Evolutionary conservation across 2,797 vertebrate genomes (phyloP).

Genomic region (Clarias pachynema): DNA sequence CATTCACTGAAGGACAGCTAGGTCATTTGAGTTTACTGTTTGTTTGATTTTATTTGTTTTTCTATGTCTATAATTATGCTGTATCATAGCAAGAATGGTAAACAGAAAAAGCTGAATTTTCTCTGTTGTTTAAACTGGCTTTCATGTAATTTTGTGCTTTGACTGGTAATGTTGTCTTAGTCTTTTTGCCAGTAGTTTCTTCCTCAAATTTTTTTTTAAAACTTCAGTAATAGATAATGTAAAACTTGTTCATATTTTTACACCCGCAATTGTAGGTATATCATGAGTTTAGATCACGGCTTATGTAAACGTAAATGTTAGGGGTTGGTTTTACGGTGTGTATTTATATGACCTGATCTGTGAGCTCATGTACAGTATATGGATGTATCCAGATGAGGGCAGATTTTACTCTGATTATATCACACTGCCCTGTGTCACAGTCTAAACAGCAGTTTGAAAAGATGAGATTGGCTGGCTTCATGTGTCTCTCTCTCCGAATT

Average conservation of each 20-base stretch:
- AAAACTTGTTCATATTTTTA: neutral
- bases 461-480: neutral
- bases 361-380: neutral
- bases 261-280: neutral
- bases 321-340: neutral
- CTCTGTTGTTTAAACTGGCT: neutral
- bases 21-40: neutral
- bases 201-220: neutral
- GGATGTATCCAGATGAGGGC: neutral
- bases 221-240: neutral
- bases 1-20: neutral
- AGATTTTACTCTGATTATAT: neutral
- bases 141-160: conserved; percentile 6
- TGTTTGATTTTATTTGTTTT: neutral
- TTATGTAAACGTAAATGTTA: neutral
- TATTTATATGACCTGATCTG: neutral
- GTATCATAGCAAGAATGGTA: neutral
- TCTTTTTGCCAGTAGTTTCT: neutral
- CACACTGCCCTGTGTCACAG: neutral
- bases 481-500: neutral
- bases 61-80: neutral
- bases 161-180: neutral
- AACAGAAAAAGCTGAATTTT: neutral
- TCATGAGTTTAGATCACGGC: neutral
- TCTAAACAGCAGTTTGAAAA: neutral